Evolutionary conservation across 2,888 invertebrate species (phyloP).

Genomic region (Rhagonycha lutea): DNA sequence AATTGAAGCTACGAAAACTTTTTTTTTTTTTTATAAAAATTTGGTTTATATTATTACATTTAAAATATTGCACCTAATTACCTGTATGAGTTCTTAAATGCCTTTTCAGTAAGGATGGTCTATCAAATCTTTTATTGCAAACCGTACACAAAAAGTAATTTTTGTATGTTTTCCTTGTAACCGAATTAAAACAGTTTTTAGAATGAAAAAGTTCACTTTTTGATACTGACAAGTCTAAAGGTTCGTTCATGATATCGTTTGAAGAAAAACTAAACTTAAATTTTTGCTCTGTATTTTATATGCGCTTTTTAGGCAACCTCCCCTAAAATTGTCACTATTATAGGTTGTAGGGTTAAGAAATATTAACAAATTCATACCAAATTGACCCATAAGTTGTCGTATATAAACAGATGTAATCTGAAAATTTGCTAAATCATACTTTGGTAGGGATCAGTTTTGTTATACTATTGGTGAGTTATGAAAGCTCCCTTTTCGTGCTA

Average conservation of each 20-base stretch:
- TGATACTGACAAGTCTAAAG: conserved; percentile 33
- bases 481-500: neutral
- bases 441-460: conserved; percentile 3
- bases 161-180: conserved; percentile 5
- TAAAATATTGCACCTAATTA: conserved; percentile 52
- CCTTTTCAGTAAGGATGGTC: conserved; percentile 85
- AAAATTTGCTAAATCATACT: neutral
- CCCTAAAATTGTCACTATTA: neutral
- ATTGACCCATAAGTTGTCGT: conserved; percentile 1
- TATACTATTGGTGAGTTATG: conserved; percentile 6
- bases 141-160: conserved; percentile 76
- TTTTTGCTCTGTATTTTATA: neutral
- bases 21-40: neutral
- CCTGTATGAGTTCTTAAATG: conserved; percentile 94
- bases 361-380: neutral
- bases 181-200: neutral
- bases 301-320: neutral
- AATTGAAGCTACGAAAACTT: too few species aligned
- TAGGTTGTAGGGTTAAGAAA: neutral
- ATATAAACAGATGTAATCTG: neutral
- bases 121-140: conserved; percentile 89
- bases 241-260: conserved; percentile 32
- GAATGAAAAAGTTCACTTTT: conserved; percentile 9
- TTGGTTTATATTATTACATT: neutral
- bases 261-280: neutral